Evolutionary conservation across 2,797 vertebrate species (phyloP).

Genomic region (Myiothlypis chrysogaster): DNA sequence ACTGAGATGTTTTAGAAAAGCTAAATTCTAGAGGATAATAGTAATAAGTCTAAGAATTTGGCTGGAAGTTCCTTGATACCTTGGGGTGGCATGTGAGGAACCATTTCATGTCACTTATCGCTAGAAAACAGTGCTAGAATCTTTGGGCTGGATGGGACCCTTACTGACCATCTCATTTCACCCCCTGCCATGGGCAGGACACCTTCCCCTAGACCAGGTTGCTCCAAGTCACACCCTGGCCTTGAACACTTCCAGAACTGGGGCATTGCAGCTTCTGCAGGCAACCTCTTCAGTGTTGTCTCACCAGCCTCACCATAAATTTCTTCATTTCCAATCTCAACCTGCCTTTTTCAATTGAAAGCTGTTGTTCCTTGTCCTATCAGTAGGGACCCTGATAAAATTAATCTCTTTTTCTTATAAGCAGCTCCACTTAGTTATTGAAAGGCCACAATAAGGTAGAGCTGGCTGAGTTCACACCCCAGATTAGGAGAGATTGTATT

Average conservation of each 20-base stretch:
- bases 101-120: neutral
- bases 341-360: neutral
- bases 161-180: neutral
- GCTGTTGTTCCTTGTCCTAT: fast-evolving
- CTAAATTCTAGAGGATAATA: neutral
- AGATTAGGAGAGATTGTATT: neutral
- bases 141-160: neutral
- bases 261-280: neutral
- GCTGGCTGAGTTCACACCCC: neutral
- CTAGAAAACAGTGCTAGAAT: neutral
- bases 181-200: fast-evolving
- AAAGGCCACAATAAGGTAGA: neutral
- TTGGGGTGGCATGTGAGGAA: fast-evolving
- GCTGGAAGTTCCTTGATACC: neutral
- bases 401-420: neutral
- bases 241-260: neutral
- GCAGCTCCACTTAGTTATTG: neutral
- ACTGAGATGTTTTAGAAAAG: neutral
- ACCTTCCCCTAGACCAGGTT: fast-evolving
- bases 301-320: neutral
- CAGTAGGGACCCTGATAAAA: neutral
- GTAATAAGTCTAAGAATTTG: neutral
- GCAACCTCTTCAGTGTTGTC: neutral
- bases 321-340: neutral
- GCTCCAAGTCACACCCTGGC: neutral